A percentile compares a stretch with the other conserved stretches of the same genome.
phyloP scores from a whole-genome alignment of 92 coral and sea anemone genomes.

The Ricordea florida region DNA sequence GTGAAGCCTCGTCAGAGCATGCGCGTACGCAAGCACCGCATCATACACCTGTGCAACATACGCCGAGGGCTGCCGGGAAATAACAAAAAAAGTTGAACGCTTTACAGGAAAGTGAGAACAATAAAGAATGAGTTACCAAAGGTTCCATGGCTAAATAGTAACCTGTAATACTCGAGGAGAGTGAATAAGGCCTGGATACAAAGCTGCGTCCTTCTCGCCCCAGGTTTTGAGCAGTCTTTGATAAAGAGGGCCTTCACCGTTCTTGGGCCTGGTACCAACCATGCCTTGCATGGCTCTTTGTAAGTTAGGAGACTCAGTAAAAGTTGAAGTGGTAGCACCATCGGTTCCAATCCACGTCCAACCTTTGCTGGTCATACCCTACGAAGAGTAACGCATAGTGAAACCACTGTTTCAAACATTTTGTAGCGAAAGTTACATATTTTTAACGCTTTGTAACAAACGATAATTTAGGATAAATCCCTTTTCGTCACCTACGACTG shows the following conservation, averaged over 20 bases:
- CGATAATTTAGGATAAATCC: too few species aligned
- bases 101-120: not conserved
- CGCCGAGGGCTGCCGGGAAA: constrained; percentile 72
- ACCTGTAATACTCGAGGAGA: constrained; percentile 88
- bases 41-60: constrained; percentile 98
- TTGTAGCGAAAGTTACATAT: not conserved
- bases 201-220: constrained; percentile 86
- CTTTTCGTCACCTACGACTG: too few species aligned
- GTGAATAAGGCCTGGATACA: constrained; percentile 92
- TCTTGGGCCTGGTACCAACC: constrained; percentile 98
- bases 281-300: constrained; percentile 98
- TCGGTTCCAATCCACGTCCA: constrained; percentile 99
- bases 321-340: constrained; percentile 95
- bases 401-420: not conserved
- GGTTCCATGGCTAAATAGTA: not conserved
- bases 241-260: constrained; percentile 82
- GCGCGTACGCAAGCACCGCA: constrained; percentile 92
- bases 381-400: not conserved
- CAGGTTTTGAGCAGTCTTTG: constrained; percentile 78
- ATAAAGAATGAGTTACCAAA: not conserved
- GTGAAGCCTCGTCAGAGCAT: constrained; percentile 89
- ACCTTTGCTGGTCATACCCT: constrained; percentile 99
- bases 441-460: too few species aligned
- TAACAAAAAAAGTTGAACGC: not conserved
- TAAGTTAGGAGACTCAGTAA: constrained; percentile 88